Evolutionary conservation across 1,140 invertebrate species (phyloP).

Genomic region (Chymomyza costata): DNA sequence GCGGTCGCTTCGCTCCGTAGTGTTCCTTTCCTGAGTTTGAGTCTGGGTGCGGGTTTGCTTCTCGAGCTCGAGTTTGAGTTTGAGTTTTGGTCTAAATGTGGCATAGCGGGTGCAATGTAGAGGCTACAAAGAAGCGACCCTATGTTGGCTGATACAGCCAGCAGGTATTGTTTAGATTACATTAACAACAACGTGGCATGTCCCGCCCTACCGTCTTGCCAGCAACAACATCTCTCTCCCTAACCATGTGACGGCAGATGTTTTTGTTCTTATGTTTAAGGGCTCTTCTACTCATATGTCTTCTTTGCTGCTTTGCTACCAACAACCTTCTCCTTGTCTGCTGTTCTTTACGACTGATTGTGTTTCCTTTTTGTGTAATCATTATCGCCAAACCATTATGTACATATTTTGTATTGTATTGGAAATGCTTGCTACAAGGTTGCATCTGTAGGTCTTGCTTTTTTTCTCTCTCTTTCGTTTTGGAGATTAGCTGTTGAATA

Average conservation of each 20-base stretch:
- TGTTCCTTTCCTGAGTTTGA: too few species aligned
- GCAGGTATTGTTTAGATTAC: conserved; percentile 68
- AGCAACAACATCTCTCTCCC: too few species aligned
- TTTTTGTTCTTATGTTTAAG: conserved; percentile 28
- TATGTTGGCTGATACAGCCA: conserved; percentile 21
- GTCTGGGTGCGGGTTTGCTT: conserved; percentile 9
- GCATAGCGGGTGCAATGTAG: too few species aligned
- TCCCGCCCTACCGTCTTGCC: too few species aligned
- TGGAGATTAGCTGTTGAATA: conserved; percentile 24
- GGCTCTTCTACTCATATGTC: not conserved
- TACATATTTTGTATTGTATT: not conserved
- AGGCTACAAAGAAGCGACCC: too few species aligned
- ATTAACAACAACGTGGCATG: conserved; percentile 27
- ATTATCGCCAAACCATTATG: conserved; percentile 42
- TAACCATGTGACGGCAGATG: conserved; percentile 30
- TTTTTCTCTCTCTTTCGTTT: conserved; percentile 14
- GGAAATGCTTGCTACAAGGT: conserved; percentile 19
- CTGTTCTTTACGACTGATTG: conserved; percentile 36
- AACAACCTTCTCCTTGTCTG: conserved; percentile 11
- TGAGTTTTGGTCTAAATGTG: too few species aligned
- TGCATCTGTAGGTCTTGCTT: not conserved
- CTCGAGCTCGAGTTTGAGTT: too few species aligned
- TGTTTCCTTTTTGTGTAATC: conserved; percentile 41
- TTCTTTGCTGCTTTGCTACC: not conserved
- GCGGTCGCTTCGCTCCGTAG: not conserved